These are phyloP conservation scores for Amphipoea lucens DNA, from an alignment of 2,888 invertebrate genomes.

Conservation along the genomic window DNA sequence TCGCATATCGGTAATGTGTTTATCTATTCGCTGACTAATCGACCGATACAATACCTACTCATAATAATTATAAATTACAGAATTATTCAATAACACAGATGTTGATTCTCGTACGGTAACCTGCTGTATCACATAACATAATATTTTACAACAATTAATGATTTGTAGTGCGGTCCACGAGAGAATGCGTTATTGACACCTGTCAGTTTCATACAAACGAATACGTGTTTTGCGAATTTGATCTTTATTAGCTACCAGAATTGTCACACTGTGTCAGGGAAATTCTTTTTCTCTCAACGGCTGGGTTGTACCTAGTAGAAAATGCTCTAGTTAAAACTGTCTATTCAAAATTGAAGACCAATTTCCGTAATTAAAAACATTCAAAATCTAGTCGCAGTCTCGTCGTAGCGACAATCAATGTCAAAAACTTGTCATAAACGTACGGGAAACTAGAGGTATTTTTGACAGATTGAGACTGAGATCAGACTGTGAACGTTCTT, in stretches of 20 bases:
- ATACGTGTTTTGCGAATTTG: neutral
- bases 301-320: neutral
- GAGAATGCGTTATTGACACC: neutral
- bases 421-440: neutral
- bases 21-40: constrained; percentile 54
- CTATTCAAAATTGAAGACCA: neutral
- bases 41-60: constrained; percentile 17
- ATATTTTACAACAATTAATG: neutral
- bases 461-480: too few relatives aligned
- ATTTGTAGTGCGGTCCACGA: neutral
- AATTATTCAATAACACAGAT: neutral
- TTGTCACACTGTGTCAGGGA: neutral
- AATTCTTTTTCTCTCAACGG: neutral
- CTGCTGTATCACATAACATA: too few relatives aligned
- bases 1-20: constrained; percentile 65
- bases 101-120: neutral
- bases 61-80: neutral
- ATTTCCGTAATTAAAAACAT: neutral
- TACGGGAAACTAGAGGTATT: too few relatives aligned
- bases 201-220: neutral
- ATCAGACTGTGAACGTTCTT: too few relatives aligned
- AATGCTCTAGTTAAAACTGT: neutral
- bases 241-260: neutral
- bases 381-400: neutral
- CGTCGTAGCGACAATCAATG: neutral